phyloP scores from a whole-genome alignment of 2,888 invertebrate genomes.

The Acanthosoma haemorrhoidale region DNA sequence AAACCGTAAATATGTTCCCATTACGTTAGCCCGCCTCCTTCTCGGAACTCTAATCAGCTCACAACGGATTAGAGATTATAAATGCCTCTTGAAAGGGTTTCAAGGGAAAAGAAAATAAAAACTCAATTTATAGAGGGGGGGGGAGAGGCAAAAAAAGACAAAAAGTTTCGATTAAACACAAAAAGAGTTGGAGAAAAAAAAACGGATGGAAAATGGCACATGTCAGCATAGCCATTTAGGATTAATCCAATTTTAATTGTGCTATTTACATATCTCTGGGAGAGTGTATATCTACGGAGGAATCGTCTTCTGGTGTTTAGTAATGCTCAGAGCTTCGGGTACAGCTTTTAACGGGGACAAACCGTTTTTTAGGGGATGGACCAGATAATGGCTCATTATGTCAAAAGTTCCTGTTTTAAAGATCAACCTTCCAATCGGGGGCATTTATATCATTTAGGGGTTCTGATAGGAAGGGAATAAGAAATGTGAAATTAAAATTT shows the following conservation, averaged over 20 bases:
- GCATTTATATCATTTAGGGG: constrained; percentile 5
- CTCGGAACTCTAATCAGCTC: neutral
- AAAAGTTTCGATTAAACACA: neutral
- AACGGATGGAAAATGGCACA: constrained; percentile 24
- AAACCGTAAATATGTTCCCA: constrained; percentile 1
- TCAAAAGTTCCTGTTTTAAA: constrained; percentile 15
- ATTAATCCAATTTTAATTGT: constrained; percentile 35
- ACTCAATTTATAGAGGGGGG: too few species aligned
- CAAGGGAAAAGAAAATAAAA: neutral
- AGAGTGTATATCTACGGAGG: neutral
- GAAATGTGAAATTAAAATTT: neutral
- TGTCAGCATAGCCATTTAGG: constrained; percentile 25
- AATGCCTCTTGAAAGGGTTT: constrained; percentile 8
- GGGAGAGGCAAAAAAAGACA: too few species aligned
- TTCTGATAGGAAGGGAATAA: neutral
- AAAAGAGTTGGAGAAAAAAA: constrained; percentile 17
- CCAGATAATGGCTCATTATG: constrained; percentile 19
- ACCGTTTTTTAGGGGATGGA: neutral
- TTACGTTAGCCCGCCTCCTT: neutral
- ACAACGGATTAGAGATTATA: neutral
- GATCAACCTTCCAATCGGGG: constrained; percentile 12
- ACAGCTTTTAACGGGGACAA: constrained; percentile 12
- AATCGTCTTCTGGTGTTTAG: neutral
- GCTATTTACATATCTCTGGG: constrained; percentile 30
- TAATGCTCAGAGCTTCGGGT: neutral